These are phyloP conservation scores for Epinephelus coioides DNA, from an alignment of 2,797 vertebrate species.

Conservation along the genomic window DNA sequence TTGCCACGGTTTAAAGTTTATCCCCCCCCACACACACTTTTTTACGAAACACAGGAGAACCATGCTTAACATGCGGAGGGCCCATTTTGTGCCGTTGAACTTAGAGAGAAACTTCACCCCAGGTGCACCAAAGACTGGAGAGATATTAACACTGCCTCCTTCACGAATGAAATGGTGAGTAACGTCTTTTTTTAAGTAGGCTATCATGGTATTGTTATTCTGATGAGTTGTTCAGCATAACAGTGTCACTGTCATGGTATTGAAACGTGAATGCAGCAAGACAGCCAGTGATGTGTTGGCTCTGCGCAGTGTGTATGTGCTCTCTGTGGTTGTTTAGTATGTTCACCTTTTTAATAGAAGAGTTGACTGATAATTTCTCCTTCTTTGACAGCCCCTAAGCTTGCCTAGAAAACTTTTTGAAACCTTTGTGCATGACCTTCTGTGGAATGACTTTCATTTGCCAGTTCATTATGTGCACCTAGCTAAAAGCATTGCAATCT, in stretches of 20 bases:
- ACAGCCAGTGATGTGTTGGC: neutral
- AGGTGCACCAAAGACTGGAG: slow-evolving; percentile 10
- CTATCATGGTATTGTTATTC: neutral
- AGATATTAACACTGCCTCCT: neutral
- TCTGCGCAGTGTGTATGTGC: neutral
- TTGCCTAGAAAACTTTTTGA: slow-evolving; percentile 2
- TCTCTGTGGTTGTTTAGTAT: neutral
- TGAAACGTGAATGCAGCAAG: slow-evolving; percentile 16
- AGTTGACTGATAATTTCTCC: slow-evolving; percentile 13
- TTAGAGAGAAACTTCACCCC: slow-evolving; percentile 1
- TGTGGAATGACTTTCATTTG: slow-evolving; percentile 9
- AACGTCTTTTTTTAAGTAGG: neutral
- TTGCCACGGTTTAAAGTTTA: neutral
- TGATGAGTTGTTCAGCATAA: neutral
- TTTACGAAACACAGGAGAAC: neutral
- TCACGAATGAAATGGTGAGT: slow-evolving; percentile 28
- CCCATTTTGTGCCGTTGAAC: slow-evolving; percentile 24
- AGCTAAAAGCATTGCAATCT: neutral
- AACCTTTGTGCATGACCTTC: slow-evolving; percentile 18
- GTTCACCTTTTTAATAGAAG: slow-evolving; percentile 10
- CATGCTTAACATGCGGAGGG: slow-evolving; percentile 1
- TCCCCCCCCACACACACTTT: neutral
- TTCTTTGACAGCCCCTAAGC: slow-evolving; percentile 16
- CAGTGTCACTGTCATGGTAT: neutral
- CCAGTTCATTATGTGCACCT: neutral